Evolutionary conservation across 2,113 vertebrate genomes (phyloP).

Genomic region (Eurystomus gularis): DNA sequence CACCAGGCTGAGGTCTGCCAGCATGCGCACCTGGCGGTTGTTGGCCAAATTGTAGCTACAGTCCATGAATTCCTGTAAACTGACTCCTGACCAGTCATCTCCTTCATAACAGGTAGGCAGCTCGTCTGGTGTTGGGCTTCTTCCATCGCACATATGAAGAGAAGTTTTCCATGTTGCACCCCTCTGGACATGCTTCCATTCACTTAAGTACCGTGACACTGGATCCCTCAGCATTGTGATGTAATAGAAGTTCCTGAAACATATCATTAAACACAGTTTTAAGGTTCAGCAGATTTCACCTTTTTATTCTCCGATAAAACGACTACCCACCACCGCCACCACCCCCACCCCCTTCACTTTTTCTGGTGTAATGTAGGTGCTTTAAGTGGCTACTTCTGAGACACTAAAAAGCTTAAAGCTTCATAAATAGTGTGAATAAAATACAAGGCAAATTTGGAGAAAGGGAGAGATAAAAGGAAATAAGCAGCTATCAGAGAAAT

Average conservation of each 20-base stretch:
- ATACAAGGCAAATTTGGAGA: not conserved
- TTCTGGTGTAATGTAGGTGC: not conserved
- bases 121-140: conserved; percentile 93
- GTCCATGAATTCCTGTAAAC: conserved; percentile 91
- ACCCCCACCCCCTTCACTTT: not conserved
- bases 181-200: conserved; percentile 98
- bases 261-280: conserved; percentile 60
- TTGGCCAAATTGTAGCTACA: conserved; percentile 93
- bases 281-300: not conserved
- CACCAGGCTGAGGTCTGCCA: conserved; percentile 95
- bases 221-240: conserved; percentile 98
- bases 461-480: not conserved
- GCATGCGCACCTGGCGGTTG: conserved; percentile 97
- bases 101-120: conserved; percentile 93
- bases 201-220: conserved; percentile 95
- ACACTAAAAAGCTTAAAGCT: not conserved
- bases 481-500: not conserved
- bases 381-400: not conserved
- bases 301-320: not conserved
- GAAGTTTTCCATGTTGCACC: conserved; percentile 98
- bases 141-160: conserved; percentile 95
- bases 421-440: not conserved
- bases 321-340: not conserved
- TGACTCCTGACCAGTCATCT: conserved; percentile 96
- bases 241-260: conserved; percentile 98